Conservation (phyloP, 2,797 vertebrate species). For the Yasuhikotakia modesta region DNA sequence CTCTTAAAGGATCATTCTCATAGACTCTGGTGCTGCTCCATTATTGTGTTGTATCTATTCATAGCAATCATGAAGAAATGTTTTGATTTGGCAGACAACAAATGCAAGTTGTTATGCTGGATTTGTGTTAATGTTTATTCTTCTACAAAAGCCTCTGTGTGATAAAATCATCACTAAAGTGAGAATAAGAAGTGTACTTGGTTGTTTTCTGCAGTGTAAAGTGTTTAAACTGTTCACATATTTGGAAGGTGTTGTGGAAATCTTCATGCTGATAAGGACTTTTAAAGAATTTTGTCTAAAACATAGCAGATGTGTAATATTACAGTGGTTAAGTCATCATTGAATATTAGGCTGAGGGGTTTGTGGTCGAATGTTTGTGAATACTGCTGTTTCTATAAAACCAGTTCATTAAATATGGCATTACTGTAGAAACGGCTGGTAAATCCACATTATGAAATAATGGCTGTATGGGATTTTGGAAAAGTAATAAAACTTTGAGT, state of each 20-base stretch:
- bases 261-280: not conserved
- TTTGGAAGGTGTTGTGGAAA: slow-evolving; percentile 15
- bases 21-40: slow-evolving; percentile 31
- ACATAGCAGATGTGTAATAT: not conserved
- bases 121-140: slow-evolving; percentile 14
- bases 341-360: slow-evolving; percentile 17
- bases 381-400: slow-evolving; percentile 58
- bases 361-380: slow-evolving; percentile 49
- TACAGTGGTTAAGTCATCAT: slow-evolving; percentile 3
- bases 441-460: slow-evolving; percentile 39
- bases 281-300: slow-evolving; percentile 6
- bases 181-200: not conserved
- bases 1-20: slow-evolving; percentile 60
- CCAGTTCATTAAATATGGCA: slow-evolving; percentile 45
- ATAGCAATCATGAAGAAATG: slow-evolving; percentile 7
- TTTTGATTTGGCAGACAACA: not conserved
- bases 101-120: slow-evolving; percentile 6
- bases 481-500: slow-evolving; percentile 51
- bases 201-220: not conserved
- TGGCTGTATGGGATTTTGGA: slow-evolving; percentile 43
- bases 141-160: slow-evolving; percentile 13
- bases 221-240: not conserved
- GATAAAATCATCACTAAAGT: slow-evolving; percentile 34
- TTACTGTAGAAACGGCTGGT: slow-evolving; percentile 45
- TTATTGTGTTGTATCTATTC: slow-evolving; percentile 37